A percentile compares a stretch with the other conserved stretches of the same genome.
Conservation (phyloP, 2,113 vertebrate species). For the Paratilapia polleni region DNA sequence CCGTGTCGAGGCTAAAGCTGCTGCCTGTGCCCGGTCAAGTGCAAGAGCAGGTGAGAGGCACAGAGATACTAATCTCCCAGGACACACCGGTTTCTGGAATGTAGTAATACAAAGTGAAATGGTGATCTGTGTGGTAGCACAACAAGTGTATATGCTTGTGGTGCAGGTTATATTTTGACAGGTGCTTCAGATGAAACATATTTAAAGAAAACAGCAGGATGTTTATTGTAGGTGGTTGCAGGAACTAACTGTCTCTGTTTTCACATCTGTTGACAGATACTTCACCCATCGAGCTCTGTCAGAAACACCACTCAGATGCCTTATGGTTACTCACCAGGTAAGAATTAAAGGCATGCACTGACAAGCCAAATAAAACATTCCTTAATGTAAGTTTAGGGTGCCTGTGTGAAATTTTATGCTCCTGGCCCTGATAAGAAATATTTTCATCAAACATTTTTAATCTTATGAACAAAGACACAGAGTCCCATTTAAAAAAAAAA, state of each 20-base stretch:
- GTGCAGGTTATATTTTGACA: constrained; percentile 56
- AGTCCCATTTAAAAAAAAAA: not conserved
- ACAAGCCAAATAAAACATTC: constrained; percentile 24
- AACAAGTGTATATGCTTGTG: constrained; percentile 36
- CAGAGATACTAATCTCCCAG: constrained; percentile 30
- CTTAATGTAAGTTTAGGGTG: not conserved
- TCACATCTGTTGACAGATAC: constrained; percentile 69
- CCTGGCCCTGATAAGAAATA: not conserved
- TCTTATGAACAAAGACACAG: not conserved
- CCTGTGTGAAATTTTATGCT: not conserved
- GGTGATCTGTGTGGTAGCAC: not conserved
- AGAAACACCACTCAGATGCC: constrained; percentile 55
- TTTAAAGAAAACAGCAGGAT: constrained; percentile 14
- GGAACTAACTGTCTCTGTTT: constrained; percentile 59
- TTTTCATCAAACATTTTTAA: not conserved
- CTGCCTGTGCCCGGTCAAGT: constrained; percentile 64
- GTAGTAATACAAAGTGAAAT: constrained; percentile 19
- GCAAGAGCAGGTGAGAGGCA: constrained; percentile 75
- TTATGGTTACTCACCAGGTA: constrained; percentile 80
- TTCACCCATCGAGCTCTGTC: constrained; percentile 44
- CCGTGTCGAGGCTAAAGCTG: constrained; percentile 78
- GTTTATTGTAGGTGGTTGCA: constrained; percentile 51
- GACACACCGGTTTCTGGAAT: constrained; percentile 63
- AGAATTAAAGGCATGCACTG: constrained; percentile 54
- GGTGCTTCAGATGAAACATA: constrained; percentile 43